Conservation (phyloP, 2,797 vertebrate genomes). For the Myripristis jacobus region DNA sequence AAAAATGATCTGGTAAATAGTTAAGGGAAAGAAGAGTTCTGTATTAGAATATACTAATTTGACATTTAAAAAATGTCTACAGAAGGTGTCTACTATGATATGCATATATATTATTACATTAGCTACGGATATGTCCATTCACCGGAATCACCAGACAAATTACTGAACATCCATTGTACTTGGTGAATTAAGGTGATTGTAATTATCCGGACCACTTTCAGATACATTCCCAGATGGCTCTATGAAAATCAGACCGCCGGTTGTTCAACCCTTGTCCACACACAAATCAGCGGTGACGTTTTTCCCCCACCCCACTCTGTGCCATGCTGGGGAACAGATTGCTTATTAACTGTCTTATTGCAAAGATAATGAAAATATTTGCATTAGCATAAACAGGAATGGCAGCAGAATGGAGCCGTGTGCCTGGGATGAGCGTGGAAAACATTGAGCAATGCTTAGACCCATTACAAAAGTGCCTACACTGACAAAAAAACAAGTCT, state of each 20-base stretch:
- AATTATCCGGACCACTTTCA: constrained; percentile 40
- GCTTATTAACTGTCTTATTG: constrained; percentile 70
- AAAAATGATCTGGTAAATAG: too few species aligned
- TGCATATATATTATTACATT: constrained; percentile 2
- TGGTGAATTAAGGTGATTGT: constrained; percentile 29
- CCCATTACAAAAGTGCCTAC: constrained; percentile 44
- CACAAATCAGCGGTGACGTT: constrained; percentile 57
- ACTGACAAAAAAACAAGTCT: constrained; percentile 34
- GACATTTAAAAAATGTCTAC: too few species aligned
- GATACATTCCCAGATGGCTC: constrained; percentile 43
- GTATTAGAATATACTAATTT: too few species aligned
- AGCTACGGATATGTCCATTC: background rate
- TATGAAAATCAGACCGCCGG: constrained; percentile 48
- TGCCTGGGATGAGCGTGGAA: constrained; percentile 40
- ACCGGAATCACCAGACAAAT: background rate
- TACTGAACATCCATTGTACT: constrained; percentile 14
- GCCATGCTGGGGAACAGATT: constrained; percentile 50
- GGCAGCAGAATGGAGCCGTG: constrained; percentile 35
- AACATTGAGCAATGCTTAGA: constrained; percentile 42
- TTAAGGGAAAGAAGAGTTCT: too few species aligned
- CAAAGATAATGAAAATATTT: constrained; percentile 68
- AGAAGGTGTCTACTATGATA: background rate
- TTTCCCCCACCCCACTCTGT: constrained; percentile 36
- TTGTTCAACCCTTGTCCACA: constrained; percentile 61
- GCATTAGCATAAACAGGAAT: constrained; percentile 54